Base-by-base conservation (phyloP, 2,113 vertebrate genomes). In the Verasper variegatus region DNA sequence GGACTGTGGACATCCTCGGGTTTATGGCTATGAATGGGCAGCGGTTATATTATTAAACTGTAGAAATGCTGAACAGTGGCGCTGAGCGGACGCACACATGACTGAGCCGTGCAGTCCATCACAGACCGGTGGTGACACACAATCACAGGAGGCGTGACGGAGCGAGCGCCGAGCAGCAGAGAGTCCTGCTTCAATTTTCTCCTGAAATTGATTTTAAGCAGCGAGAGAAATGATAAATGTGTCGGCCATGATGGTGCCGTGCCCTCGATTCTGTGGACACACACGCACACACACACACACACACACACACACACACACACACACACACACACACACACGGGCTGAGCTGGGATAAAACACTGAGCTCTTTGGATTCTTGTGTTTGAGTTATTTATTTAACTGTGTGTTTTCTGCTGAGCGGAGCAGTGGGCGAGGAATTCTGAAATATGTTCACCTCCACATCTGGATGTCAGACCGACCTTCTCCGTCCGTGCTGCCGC, bases 381-480 rank as follows among this genome's bases (percentile, higher is more conserved):
- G 35, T 37, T 5, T 21, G 52, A 58, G 47, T 66, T 83, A 71
- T 83, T 80, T 82, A 42, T 84, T 60, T 55, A 51, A 49, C 35
- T n/a, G 45, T 27, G 47, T 61, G 60, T 76, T 63, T 82, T 82
- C 55, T 80, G 72, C 85, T 57, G 72, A 70, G 31, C 40, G 56
- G 40, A 63, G 51, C 45, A 47, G 45, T 47, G 45, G 45, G 45
- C 8, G n/a, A 23, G 0, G 3, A 10, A 63, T 74, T 72, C 72
- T 64, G 45, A 70, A 69, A 80, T 52, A 59, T 45, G 76, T 52
- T 76, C 68, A 78, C 74, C 56, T 78, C 62, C 21, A 84, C 86
- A 88, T 87, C 87, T 89, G 85, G 68, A 14, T 4, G 2, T 73
- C 68, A 69, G 54, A 18, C 62, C 1, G 58, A 74, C 61, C 5